Percentiles rank a stretch among this genome's conserved stretches.
Conservation (phyloP, 2,888 invertebrate species). For the Pristionchus fissidentatus region DNA sequence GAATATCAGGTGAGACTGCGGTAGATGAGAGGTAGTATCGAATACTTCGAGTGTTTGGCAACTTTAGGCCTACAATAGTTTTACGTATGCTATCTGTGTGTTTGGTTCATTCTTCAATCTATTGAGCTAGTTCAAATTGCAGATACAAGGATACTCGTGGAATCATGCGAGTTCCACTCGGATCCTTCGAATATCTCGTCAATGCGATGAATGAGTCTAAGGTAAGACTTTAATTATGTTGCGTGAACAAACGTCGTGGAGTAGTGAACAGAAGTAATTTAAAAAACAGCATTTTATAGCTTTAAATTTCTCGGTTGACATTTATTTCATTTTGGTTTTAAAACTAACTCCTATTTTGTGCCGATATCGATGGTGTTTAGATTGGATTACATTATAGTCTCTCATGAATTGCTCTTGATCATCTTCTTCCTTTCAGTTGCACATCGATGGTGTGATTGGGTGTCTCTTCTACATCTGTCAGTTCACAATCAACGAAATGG, state of each 20-base stretch:
- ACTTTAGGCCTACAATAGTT: no score
- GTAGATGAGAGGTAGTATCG: neutral
- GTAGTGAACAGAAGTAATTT: no score
- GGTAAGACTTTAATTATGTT: no score
- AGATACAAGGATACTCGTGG: conserved; percentile 44
- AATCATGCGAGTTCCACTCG: conserved; percentile 19
- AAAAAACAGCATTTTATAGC: no score
- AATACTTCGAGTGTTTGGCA: neutral
- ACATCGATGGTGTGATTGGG: conserved; percentile 38
- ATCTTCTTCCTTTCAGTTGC: conserved; percentile 16
- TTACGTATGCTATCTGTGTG: neutral
- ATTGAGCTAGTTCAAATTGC: neutral
- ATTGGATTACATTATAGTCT: no score
- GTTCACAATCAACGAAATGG: conserved; percentile 48
- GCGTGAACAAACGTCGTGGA: no score
- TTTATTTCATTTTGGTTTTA: no score
- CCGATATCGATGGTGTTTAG: no score
- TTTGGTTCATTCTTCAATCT: neutral
- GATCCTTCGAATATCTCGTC: conserved; percentile 43
- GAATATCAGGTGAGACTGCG: conserved; percentile 12
- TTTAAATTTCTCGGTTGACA: no score
- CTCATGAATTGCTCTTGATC: neutral
- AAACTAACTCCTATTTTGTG: no score
- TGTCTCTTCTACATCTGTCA: conserved; percentile 46
- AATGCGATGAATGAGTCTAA: conserved; percentile 40